phyloP scores from a whole-genome alignment of 2,797 vertebrate genomes.

The Hoplostethus mediterraneus region DNA sequence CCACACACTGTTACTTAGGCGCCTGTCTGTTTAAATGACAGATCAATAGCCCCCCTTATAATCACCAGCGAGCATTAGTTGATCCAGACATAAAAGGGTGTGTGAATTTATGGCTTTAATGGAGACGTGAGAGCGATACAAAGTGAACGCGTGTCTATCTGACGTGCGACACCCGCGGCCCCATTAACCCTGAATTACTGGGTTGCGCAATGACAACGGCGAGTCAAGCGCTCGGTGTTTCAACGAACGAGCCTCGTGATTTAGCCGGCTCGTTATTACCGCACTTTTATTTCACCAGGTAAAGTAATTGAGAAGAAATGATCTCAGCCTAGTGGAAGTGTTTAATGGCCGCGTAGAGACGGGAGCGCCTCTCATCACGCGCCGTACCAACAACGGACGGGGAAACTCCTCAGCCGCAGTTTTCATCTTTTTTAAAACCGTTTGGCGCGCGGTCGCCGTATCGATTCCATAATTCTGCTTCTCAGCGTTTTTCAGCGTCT shows the following conservation, averaged over 20 bases:
- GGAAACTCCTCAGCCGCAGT: conserved; percentile 41
- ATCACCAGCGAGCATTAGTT: conserved; percentile 59
- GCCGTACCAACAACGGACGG: conserved; percentile 16
- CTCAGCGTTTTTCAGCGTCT: conserved; percentile 3
- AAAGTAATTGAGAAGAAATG: conserved; percentile 2
- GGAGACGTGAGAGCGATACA: conserved; percentile 36
- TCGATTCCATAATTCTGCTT: conserved; percentile 41
- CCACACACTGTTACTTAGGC: conserved; percentile 2
- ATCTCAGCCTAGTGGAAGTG: conserved; percentile 34
- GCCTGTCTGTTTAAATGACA: conserved; percentile 61
- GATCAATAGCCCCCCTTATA: conserved; percentile 59
- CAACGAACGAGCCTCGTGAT: conserved; percentile 51
- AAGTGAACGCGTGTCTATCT: conserved; percentile 3
- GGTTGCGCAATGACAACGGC: conserved; percentile 14
- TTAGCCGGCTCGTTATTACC: conserved; percentile 41
- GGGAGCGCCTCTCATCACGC: conserved; percentile 43
- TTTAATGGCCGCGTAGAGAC: conserved; percentile 47
- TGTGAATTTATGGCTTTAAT: conserved; percentile 62
- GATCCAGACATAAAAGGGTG: conserved; percentile 69
- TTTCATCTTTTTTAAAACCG: conserved; percentile 22
- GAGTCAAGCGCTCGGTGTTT: conserved; percentile 52
- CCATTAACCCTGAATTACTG: conserved; percentile 47
- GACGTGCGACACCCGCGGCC: conserved; percentile 25
- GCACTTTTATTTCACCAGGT: conserved; percentile 32
- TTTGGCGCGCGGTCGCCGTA: conserved; percentile 5